Percentiles rank a stretch among this genome's conserved stretches.
Evolutionary conservation across 2,888 invertebrate species (phyloP).

Genomic region (Macaria notata): DNA sequence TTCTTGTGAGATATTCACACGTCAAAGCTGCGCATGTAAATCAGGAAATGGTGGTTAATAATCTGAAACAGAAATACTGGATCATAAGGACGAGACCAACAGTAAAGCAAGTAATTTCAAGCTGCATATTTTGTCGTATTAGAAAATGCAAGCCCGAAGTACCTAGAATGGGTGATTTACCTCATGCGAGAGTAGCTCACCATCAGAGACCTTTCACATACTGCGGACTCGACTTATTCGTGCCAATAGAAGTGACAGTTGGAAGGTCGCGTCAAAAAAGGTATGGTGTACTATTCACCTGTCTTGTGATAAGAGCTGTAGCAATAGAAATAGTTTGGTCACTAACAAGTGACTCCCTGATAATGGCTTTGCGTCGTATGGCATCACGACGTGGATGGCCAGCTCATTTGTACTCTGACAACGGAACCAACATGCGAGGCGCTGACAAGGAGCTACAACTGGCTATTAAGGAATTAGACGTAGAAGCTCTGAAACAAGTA

Average conservation of each 20-base stretch:
- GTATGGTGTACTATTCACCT: conserved; percentile 36
- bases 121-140: conserved; percentile 31
- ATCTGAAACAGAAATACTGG: conserved; percentile 19
- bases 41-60: conserved; percentile 12
- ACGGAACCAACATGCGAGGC: conserved; percentile 32
- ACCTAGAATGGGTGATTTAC: conserved; percentile 33
- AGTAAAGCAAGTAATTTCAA: conserved; percentile 25
- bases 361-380: conserved; percentile 36
- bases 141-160: background rate
- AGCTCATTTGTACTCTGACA: conserved; percentile 22
- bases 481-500: conserved; percentile 2
- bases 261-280: conserved; percentile 29
- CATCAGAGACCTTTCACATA: conserved; percentile 31
- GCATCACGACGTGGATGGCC: conserved; percentile 33
- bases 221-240: conserved; percentile 35
- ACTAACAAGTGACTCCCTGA: conserved; percentile 28
- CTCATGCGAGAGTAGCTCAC: conserved; percentile 29
- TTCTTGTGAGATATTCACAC: background rate
- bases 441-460: conserved; percentile 27
- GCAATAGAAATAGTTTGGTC: conserved; percentile 29
- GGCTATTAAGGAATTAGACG: conserved; percentile 19
- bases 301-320: conserved; percentile 31
- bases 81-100: conserved; percentile 27
- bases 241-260: conserved; percentile 31
- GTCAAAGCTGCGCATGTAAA: background rate